Evolutionary conservation across 2,113 vertebrate genomes (phyloP).

Genomic region (Heterochromis multidens): DNA sequence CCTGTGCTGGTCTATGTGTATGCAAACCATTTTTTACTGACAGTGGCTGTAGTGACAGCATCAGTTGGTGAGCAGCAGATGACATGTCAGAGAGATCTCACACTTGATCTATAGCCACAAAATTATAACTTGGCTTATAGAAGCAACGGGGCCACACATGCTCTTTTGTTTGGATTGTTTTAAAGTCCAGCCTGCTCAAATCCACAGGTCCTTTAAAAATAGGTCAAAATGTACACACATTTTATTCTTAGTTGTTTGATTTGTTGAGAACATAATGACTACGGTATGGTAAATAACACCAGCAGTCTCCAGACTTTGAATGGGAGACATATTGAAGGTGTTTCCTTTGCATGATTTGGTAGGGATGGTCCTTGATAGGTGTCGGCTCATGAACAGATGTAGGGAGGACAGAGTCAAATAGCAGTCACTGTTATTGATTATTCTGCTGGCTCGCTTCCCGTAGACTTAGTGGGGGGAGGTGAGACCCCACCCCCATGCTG

Average conservation of each 20-base stretch:
- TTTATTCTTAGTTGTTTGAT: neutral
- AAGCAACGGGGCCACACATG: neutral
- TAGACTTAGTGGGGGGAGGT: constrained; percentile 62
- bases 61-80: neutral
- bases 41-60: neutral
- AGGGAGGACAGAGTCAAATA: constrained; percentile 19
- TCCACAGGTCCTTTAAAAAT: neutral
- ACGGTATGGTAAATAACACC: neutral
- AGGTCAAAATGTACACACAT: neutral
- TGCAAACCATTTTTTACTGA: neutral
- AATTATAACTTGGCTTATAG: neutral
- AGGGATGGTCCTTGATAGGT: neutral
- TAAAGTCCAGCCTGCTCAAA: neutral
- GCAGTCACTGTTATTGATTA: constrained; percentile 69
- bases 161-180: neutral
- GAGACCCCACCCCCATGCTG: constrained; percentile 47
- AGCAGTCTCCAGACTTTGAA: neutral
- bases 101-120: neutral
- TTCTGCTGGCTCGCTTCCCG: constrained; percentile 48
- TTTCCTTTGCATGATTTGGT: neutral
- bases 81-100: neutral
- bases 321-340: neutral
- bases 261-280: neutral
- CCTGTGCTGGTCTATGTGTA: neutral
- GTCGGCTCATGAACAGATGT: neutral